phyloP scores from a whole-genome alignment of 2,113 vertebrate genomes.

The Chelonoidis abingdonii region DNA sequence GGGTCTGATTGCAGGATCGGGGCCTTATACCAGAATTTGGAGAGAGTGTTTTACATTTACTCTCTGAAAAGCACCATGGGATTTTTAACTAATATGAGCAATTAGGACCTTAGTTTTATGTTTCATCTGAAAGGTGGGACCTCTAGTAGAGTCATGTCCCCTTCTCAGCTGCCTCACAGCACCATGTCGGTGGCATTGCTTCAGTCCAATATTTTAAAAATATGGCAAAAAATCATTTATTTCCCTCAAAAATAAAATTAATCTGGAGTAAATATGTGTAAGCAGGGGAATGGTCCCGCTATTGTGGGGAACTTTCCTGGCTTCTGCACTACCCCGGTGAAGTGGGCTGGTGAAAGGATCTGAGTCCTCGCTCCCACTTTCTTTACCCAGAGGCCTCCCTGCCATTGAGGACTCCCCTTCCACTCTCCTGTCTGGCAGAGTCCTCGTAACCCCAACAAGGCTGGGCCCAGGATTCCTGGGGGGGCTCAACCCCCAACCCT shows the following conservation, averaged over 20 bases:
- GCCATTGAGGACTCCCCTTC: too few species aligned
- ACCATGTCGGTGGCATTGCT: not conserved
- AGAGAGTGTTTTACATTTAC: not conserved
- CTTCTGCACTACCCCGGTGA: too few species aligned
- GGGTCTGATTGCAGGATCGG: not conserved
- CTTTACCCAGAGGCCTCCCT: too few species aligned
- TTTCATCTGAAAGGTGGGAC: not conserved
- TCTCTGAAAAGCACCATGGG: not conserved
- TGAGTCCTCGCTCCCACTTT: too few species aligned
- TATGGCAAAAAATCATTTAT: slow-evolving; percentile 8
- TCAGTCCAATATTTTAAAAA: not conserved
- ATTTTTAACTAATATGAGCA: slow-evolving; percentile 7
- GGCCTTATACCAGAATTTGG: not conserved
- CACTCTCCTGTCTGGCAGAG: too few species aligned
- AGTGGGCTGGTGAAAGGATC: too few species aligned
- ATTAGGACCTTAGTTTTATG: not conserved
- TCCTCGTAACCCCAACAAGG: too few species aligned
- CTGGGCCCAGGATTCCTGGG: too few species aligned
- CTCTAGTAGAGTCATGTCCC: not conserved
- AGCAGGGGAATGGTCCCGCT: too few species aligned
- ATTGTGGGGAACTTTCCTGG: too few species aligned
- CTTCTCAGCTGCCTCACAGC: not conserved
- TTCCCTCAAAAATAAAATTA: slow-evolving; percentile 14
- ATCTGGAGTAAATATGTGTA: not conserved
- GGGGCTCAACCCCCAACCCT: too few species aligned